Evolutionary conservation across 2,797 vertebrate species (phyloP), one percentile per base, ranked within the genome.

Genomic region (Ptychadena robeensis): DNA sequence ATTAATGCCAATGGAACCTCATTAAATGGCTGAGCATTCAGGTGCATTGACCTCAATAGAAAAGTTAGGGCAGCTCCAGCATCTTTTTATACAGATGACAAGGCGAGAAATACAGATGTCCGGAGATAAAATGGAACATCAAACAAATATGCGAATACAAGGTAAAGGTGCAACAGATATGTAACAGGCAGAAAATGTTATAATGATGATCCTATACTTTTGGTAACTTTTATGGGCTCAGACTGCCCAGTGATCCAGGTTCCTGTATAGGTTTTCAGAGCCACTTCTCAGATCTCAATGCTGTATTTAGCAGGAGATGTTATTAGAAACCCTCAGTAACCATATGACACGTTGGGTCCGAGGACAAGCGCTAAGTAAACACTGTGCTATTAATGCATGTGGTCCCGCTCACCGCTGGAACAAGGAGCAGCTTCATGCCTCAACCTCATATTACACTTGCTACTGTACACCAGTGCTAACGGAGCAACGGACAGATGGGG

Each of bases 361-460:
- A 72, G 69, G 63, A 63, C 59, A 65, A 57, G 37, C 25, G 34
- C 66, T 68, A 22, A 40, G 71, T 32, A 73, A 73, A 81, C 61
- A 74, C 37, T 81, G 37, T 25, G 38, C 79, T 81, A 81, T 81
- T 81, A 65, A 81, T 81, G 71, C 35, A 74, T 37, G 30, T 59
- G 71, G 63, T 57, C 38, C 27, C 34, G 61, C 68, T 80, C 44
- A 66, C 69, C 79, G 22, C 69, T 64, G 57, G 79, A 81, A 73
- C 69, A 81, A 25, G 59, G 59, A 66, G 25, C 44, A 22, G 44
- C 61, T 37, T 59, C 71, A 81, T 57, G 40, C 22, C 38, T 37
- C 31, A 73, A 66, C 70, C 80, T 74, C 71, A 81, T 30, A 53
- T 81, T 81, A 71, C 80, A 67, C 71, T 57, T 66, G 72, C 61